Base-by-base conservation (phyloP, 2,113 vertebrate species). In the Pteropus alecto region DNA sequence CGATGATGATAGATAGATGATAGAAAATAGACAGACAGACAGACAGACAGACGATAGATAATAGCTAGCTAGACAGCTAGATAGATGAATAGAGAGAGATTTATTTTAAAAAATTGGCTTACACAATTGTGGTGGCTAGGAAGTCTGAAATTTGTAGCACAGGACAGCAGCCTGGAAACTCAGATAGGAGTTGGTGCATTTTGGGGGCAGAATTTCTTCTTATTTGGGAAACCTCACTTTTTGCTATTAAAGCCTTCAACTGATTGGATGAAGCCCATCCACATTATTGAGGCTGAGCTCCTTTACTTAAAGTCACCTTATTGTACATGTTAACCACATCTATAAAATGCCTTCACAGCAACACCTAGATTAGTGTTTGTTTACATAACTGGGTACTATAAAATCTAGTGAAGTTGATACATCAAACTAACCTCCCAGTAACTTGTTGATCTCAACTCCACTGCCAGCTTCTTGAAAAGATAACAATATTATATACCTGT, bases 121-220 rank as follows among this genome's bases (percentile, higher is more conserved):
- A n/a, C 1, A 11, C 12, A 28, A 4, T 22, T 38, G 1, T 19
- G 18, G 7, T 18, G 16, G 2, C 30, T 38, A 21, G 24, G 11
- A 61, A 87, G 11, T 58, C 61, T 87, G 21, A 93, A 82, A 68
- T 90, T 28, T 61, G 4, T 54, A 11, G 0, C 5, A 3, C 2
- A 38, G 9, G 4, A 2, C 38, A 68, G 22, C 35, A 93, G 24
- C 0, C 54, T 94, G 14, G n/a, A 68, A 96, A 61, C 33, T 3
- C 35, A 60, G 8, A 22, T 10, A n/a, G 28, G 48, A 73, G 14
- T 12, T 85, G 48, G 30, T 41, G 19, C n/a, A 38, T 21, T 91
- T 85, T 48, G 56, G 33, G 68, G 56, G 28, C 60, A 95, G 54
- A 91, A 76, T 88, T 58, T 70, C 33, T 71, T 76, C 48, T 79